Evolutionary conservation across 1,140 invertebrate species (phyloP), one percentile per base, ranked within the genome.

Genomic region (Ceratina calcarata): DNA sequence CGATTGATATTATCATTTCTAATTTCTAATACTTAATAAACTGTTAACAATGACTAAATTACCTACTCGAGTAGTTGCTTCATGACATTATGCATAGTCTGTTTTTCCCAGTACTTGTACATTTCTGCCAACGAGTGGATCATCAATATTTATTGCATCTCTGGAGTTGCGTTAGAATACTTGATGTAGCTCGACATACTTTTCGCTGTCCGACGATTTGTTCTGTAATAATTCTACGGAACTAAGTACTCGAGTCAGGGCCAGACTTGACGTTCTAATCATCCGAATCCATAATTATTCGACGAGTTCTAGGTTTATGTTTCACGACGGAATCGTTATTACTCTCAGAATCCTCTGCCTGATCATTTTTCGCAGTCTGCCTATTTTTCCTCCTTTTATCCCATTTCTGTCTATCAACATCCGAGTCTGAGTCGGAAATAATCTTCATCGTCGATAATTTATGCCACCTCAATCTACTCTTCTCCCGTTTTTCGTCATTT

Each of bases 31-130:
- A 1, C 27, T 45, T 32, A 32, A 4, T 32, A 32, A 32, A 32
- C 27, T 32, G 27, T 4, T 4, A 45, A 45, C 37, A 45, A 10
- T 10, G 37, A 45, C 10, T 45, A 45, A 45, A 45, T 45, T 45
- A 45, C 37, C 37, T 45, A 6, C 37, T 7, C 37, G 0, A 10
- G 37, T 45, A 45, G 10, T 7, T 45, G 37, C 37, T 15, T 60
- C 10, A 13, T 15, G 1, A 65, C 6, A 57, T 71, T 1, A 32
- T 32, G 8, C 2, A 37, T 64, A 51, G 88, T 73, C 61, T 89
- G 87, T 70, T 84, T 86, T 49, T 92, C 91, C 51, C 89, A 79
- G 68, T 88, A 90, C 71, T 67, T 89, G 12, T 92, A 91, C 91
- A 92, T 91, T 7, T 91, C 88, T 12, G 73, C 68, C 1, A 91